Evolutionary conservation across 2,113 vertebrate genomes (phyloP), one percentile per base, ranked within the genome.

Genomic region (Stigmatopora nigra): DNA sequence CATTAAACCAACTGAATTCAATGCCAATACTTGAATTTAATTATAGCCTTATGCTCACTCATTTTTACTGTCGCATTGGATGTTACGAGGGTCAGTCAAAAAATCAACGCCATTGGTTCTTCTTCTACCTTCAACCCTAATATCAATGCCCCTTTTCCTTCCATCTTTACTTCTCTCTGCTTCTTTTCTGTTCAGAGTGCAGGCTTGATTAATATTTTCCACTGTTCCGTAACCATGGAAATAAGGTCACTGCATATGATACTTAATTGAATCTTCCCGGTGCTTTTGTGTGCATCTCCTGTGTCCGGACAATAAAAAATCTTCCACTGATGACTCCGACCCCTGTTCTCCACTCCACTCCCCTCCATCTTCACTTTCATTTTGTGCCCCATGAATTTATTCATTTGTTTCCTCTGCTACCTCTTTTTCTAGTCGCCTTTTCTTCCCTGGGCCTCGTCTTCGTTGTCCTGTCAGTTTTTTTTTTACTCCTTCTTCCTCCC

Each of bases 241-340:
- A 99, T 98, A 91, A 94, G 95, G 96, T 97, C 95, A 97, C 94
- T 92, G 93, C 93, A 95, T 96, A 98, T 96, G 94, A 98, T 98
- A 96, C 95, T 98, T 99, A 98, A 98, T 98, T 98, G 96, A 98
- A 98, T 98, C 94, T 98, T 95, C 91, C 91, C 90, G 87, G 90
- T 93, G 95, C 88, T 88, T 90, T 91, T 91, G 89, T 91, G 88
- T 82, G 82, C 77, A 84, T 88, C 87, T 88, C 84, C 86, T 88
- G 81, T 89, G 84, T 90, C 84, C 79, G 80, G 82, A 91, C 89
- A 90, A 89, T 89, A 89, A 58, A 56, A 88, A 87, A 88, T 82
- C 87, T 88, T 88, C 76, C 64, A 69, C 84, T 87, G 86, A 85
- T 85, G 88, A 88, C 85, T 88, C 77, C 76, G 75, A 74, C 77